These are phyloP conservation scores for Coptodon rendalli DNA, from an alignment of 2,113 vertebrate species.

Conservation along the genomic window DNA sequence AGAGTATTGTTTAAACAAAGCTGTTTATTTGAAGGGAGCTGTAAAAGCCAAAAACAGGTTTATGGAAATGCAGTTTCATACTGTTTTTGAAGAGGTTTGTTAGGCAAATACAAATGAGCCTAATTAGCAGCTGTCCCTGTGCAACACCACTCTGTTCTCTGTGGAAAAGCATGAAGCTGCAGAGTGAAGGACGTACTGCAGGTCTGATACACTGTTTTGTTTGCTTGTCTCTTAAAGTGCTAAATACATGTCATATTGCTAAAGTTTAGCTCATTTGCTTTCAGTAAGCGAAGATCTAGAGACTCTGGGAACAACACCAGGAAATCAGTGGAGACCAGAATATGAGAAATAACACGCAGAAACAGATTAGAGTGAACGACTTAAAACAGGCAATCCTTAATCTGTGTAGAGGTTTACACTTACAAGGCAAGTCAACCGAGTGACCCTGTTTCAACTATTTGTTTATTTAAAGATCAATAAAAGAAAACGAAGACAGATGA, in stretches of 20 bases:
- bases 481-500: too few relatives aligned
- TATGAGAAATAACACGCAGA: not conserved
- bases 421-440: not conserved
- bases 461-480: not conserved
- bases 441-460: not conserved
- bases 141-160: not conserved
- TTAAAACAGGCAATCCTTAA: too few relatives aligned
- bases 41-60: not conserved
- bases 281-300: not conserved
- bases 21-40: not conserved
- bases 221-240: not conserved
- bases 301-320: too few relatives aligned
- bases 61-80: not conserved
- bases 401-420: not conserved
- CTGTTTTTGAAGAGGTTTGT: not conserved
- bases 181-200: not conserved
- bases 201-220: not conserved
- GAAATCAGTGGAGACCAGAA: not conserved
- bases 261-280: not conserved
- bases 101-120: not conserved
- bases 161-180: not conserved
- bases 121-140: not conserved
- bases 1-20: not conserved
- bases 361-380: not conserved
- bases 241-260: not conserved